Conservation (phyloP, 64 coral and sea anemone genomes). For the Stichodactyla helianthus region DNA sequence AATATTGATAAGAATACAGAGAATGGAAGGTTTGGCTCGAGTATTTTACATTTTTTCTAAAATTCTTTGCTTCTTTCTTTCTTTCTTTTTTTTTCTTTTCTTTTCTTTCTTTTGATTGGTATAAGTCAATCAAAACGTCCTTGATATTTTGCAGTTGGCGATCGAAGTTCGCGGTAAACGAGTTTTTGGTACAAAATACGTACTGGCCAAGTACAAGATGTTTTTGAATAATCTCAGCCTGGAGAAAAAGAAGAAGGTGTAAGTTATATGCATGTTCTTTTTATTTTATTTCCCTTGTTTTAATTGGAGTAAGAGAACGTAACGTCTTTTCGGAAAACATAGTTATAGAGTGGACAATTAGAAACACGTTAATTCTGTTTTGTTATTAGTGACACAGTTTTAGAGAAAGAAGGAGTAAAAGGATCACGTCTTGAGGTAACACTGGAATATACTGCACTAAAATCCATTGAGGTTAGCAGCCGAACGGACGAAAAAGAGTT, state of each 20-base stretch:
- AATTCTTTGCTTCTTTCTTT: neutral
- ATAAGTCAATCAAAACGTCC: neutral
- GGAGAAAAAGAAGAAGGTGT: constrained; percentile 95
- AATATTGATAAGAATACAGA: too few species aligned
- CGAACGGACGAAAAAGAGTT: constrained; percentile 84
- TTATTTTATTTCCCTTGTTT: too few species aligned
- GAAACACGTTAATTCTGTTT: neutral
- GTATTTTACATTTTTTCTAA: too few species aligned
- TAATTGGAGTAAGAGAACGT: too few species aligned
- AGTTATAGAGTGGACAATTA: neutral
- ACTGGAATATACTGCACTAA: constrained; percentile 60
- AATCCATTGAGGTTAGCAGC: constrained; percentile 66
- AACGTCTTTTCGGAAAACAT: too few species aligned
- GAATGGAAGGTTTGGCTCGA: too few species aligned
- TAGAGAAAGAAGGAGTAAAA: constrained; percentile 87
- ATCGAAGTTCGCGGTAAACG: constrained; percentile 76
- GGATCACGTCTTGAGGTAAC: constrained; percentile 71
- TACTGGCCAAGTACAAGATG: constrained; percentile 89
- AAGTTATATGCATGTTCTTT: constrained; percentile 8
- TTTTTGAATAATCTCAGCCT: constrained; percentile 68
- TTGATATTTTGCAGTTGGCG: constrained; percentile 41
- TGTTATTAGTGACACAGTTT: constrained; percentile 48
- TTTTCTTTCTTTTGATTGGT: too few species aligned
- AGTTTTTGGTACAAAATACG: constrained; percentile 84
- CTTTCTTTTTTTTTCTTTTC: neutral